Evolutionary conservation across 2,797 vertebrate species (phyloP), one percentile per base, ranked within the genome.

Genomic region (Pseudochirops corinnae): DNA sequence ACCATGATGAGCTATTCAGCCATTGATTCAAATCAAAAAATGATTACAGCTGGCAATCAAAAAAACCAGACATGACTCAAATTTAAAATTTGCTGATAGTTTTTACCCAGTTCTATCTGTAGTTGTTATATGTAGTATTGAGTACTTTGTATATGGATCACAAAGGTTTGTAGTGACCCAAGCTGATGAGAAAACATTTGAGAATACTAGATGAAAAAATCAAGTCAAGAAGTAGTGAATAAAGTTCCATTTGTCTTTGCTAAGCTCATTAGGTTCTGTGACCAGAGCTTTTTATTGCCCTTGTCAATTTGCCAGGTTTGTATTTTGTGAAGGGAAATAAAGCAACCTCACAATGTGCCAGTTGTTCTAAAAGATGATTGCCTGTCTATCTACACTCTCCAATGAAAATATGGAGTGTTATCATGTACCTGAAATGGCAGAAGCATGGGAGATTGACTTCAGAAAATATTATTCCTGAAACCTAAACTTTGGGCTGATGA

Each of bases 321-420:
- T 94, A 98, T 96, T 97, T 98, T 97, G 97, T 95, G 50, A 97
- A 74, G 91, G 12, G 55, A 95, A 90, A 21, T 55, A 74, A 87
- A 94, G 96, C 57, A 57, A 29, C 93, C 97, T 98, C 55, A 93
- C 46, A n/a, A 82, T 56, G 57, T 57, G 92, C 90, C 96, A 95
- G 96, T 97, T 98, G 98, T 98, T 98, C 96, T 98, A 97, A 98
- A 97, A 98, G 97, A 96, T 97, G 93, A 96, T 91, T 62, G 87
- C 55, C 74, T 82, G 39, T 55, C 58, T 39, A 28, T 46, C 10
- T 33, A 1, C 0, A 1, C 9, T 67, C 92, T 97, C 97, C 97
- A 97, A 97, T 97, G 96, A 96, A 98, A 97, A 96, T 93, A 94
- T 1, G 11, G 93, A 56, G 56, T 0, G 60, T 94, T 95, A 97